Percentiles rank a stretch among this genome's conserved stretches.
Conservation (phyloP, 1,140 invertebrate genomes). For the Zophobas atratus region DNA sequence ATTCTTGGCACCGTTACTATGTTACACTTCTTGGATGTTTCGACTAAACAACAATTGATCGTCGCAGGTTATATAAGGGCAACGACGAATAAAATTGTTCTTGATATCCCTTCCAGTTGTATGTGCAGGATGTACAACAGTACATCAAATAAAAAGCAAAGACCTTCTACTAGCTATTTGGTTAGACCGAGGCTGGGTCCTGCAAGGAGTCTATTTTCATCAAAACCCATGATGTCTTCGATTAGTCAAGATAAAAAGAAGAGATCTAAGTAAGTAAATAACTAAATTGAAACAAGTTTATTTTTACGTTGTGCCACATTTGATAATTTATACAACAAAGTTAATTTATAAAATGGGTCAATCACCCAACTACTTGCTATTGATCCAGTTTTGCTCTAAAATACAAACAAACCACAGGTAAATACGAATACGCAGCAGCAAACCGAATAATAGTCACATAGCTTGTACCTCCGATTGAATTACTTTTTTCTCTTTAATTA, state of each 20-base stretch:
- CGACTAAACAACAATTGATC: constrained; percentile 51
- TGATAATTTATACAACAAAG: too few species aligned
- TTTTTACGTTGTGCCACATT: too few species aligned
- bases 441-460: neutral
- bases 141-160: constrained; percentile 53
- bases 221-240: constrained; percentile 53
- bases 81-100: neutral
- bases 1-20: constrained; percentile 16
- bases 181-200: constrained; percentile 60
- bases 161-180: constrained; percentile 58
- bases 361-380: neutral
- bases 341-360: too few species aligned
- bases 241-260: constrained; percentile 59
- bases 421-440: neutral
- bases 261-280: constrained; percentile 61
- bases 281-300: neutral
- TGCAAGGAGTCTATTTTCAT: constrained; percentile 56
- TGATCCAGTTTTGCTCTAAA: neutral
- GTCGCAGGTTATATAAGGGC: constrained; percentile 56
- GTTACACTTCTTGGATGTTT: constrained; percentile 14
- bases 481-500: too few species aligned
- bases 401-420: constrained; percentile 20
- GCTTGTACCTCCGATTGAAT: too few species aligned
- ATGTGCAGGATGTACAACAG: constrained; percentile 52
- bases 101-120: constrained; percentile 10